Evolutionary conservation across 1,140 invertebrate species (phyloP).

Genomic region (Monochamus saltuarius): DNA sequence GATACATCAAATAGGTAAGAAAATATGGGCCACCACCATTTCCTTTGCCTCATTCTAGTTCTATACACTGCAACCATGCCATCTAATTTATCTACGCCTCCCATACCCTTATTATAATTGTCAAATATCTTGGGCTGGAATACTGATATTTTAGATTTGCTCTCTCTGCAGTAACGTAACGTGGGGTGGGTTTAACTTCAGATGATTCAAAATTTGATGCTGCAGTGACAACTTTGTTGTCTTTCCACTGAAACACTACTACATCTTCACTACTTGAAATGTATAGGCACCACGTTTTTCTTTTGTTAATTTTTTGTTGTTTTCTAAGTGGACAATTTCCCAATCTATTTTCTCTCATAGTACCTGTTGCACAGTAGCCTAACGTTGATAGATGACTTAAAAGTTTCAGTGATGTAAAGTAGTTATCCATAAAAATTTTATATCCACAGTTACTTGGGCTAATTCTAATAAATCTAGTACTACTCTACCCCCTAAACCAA

Average conservation of each 20-base stretch:
- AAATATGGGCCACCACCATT: too few species aligned
- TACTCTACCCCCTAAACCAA: conserved; percentile 1
- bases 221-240: neutral
- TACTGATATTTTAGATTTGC: conserved; percentile 1
- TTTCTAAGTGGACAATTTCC: conserved; percentile 1
- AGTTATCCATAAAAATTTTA: conserved; percentile 1
- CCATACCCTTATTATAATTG: neutral
- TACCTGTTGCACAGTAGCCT: neutral
- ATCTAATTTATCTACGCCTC: neutral
- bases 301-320: conserved; percentile 1
- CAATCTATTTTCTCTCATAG: conserved; percentile 12
- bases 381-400: neutral
- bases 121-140: neutral
- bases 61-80: too few species aligned
- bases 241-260: neutral
- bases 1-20: too few species aligned
- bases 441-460: neutral
- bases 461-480: neutral
- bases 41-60: too few species aligned
- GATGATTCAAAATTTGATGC: neutral
- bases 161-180: neutral
- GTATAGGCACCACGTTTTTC: neutral
- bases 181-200: neutral
- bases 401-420: neutral
- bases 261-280: too few species aligned